Evolutionary conservation across 2,888 invertebrate genomes (phyloP), one percentile per base, ranked within the genome.

Genomic region (Liodrosophila aerea): DNA sequence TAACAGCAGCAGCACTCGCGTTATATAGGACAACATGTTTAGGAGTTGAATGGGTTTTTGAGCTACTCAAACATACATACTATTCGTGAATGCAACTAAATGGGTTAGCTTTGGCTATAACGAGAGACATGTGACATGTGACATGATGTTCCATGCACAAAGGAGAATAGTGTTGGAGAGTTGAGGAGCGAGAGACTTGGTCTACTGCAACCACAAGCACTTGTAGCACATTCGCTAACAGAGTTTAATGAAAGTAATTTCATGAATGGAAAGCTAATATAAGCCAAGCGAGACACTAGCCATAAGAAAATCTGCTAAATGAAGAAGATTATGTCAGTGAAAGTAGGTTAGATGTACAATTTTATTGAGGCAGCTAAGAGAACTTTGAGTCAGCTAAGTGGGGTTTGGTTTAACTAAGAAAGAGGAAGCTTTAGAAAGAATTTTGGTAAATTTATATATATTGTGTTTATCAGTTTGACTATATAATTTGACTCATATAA

Each of bases 41-140:
- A 36, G 34, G 22, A 63, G 50, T 43, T 64, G 33, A 49, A 60
- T 45, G 49, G 50, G 16, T 46, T 53, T 56, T 60, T 37, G 13
- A 81, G 77, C 74, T 66, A 66, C 75, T 77, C 58, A 66, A 61
- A 62, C 46, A 22, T 40, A n/a, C n/a, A n/a, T n/a, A n/a, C n/a
- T n/a, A 41, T 36, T 31, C 31, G 40, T 67, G 64, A 40, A 40
- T 62, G 62, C 46, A 63, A 50, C 39, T 50, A 77, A 81, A 72
- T 76, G 62, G 76, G 76, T 81, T 69, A 72, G 60, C 57, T 64
- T 64, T 60, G 40, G 46, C 30, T 49, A 57, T 51, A 72, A 51
- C 40, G 49, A 31, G 27, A 41, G 18, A 12, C 33, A 44, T 51
- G 33, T 44, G 22, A 22, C 22, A 22, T 50, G 45, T 36, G 47